Evolutionary conservation across 2,888 invertebrate genomes (phyloP), one percentile per base, ranked within the genome.

Genomic region (Didymodactylos carnosus): DNA sequence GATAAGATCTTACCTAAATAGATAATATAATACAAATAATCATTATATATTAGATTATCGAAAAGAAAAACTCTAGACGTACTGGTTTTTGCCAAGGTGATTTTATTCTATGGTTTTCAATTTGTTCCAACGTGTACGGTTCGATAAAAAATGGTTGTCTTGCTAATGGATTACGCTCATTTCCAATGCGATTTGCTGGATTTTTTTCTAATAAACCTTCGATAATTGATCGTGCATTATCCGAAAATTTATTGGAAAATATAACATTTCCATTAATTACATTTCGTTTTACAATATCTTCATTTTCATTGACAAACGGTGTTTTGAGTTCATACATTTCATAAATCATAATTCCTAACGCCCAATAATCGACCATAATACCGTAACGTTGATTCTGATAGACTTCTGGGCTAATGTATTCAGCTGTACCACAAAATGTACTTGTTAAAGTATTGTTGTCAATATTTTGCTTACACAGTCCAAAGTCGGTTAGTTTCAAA

Each of bases 101-200:
- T 53, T 16, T 13, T 14, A 14, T 6, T 23, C 8, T 7, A 29
- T 19, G 7, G 27, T 53, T 3, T 53, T 53, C 53, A 19, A 53
- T 53, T 5, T 53, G 27, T 53, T 29, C 4, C 16, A 53, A 29
- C 29, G 53, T 29, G 29, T 53, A 53, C 19, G 27, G 29, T 10
- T 27, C 27, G 27, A 19, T 29, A 53, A 29, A 53, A 19, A 5
- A 53, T 19, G 14, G 6, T 19, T 8, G 27, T 16, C 5, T 29
- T 13, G 13, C 10, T 16, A 53, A 29, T 14, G 90, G 89, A 84
- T 91, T 90, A 79, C 89, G 89, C 71, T 89, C 88, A 83, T 91
- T 90, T 46, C 94, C 94, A 77, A 97, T 86, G 77, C 98, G 87
- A 79, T 91, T 90, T 73, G 88, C 87, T 75, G 92, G 89, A 83